Conservation (phyloP, 2,888 invertebrate species). For the Pseudoips prasinana region DNA sequence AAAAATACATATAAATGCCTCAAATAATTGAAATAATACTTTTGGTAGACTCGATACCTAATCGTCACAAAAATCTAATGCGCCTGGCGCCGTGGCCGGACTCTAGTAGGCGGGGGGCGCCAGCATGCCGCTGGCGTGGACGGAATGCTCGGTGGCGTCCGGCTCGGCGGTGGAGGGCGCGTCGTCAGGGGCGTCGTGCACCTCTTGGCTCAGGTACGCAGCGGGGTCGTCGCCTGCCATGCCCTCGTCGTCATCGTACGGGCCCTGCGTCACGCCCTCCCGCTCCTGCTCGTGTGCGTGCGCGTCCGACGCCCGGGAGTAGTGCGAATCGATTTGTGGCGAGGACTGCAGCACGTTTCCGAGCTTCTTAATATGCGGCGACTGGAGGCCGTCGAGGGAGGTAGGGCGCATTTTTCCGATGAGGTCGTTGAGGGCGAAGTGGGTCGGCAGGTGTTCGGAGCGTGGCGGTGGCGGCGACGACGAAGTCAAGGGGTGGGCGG, state of each 20-base stretch:
- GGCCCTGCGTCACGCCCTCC: constrained; percentile 82
- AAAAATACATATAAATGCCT: constrained; percentile 46
- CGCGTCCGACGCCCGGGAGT: constrained; percentile 77
- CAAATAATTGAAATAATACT: constrained; percentile 71
- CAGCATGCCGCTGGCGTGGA: constrained; percentile 81
- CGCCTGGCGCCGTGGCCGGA: constrained; percentile 50
- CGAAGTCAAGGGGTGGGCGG: constrained; percentile 79
- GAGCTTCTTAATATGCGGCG: constrained; percentile 72
- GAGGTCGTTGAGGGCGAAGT: constrained; percentile 80
- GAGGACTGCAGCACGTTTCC: constrained; percentile 71
- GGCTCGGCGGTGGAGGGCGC: constrained; percentile 82
- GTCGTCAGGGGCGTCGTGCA: constrained; percentile 69
- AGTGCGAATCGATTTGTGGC: constrained; percentile 83
- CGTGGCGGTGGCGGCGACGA: constrained; percentile 80
- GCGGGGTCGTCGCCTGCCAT: constrained; percentile 82
- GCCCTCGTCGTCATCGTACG: constrained; percentile 81
- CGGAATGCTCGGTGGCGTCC: constrained; percentile 80
- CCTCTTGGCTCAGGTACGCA: constrained; percentile 67
- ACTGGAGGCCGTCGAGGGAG: constrained; percentile 74
- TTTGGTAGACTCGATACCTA: constrained; percentile 72
- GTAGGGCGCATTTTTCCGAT: constrained; percentile 79
- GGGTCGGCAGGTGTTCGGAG: constrained; percentile 78
- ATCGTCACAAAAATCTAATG: constrained; percentile 42
- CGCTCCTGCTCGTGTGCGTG: constrained; percentile 69
- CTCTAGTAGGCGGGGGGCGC: constrained; percentile 76